Conservation (phyloP, 2,888 invertebrate genomes). For the Laspeyria flexula region DNA sequence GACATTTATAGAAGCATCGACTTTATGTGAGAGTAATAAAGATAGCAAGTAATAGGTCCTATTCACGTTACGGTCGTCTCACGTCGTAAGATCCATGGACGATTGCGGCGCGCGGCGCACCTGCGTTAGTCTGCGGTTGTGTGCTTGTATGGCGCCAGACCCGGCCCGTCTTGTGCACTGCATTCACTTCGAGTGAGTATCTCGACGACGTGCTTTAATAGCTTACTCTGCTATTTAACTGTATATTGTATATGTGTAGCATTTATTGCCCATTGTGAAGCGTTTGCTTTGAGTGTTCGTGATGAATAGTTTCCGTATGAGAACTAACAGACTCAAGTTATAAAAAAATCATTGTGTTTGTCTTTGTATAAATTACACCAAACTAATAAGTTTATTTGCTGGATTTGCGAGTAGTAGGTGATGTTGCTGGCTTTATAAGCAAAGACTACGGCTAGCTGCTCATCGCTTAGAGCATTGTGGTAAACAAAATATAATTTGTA, state of each 20-base stretch:
- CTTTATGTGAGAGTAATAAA: constrained; percentile 47
- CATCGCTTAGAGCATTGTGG: too few species aligned
- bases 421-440: too few species aligned
- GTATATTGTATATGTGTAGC: background rate
- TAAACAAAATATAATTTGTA: constrained; percentile 2
- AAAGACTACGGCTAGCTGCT: too few species aligned
- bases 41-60: constrained; percentile 46
- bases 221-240: background rate
- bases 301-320: too few species aligned
- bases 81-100: constrained; percentile 41
- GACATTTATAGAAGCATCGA: constrained; percentile 38
- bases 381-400: too few species aligned
- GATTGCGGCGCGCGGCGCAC: constrained; percentile 40
- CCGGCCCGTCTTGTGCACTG: constrained; percentile 18
- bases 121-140: constrained; percentile 34
- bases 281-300: too few species aligned
- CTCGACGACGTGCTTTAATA: constrained; percentile 1
- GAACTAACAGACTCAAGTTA: too few species aligned
- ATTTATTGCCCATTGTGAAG: too few species aligned
- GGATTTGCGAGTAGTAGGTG: too few species aligned
- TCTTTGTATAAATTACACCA: too few species aligned
- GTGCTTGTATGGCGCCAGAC: too few species aligned
- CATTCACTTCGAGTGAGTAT: constrained; percentile 11
- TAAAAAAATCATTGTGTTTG: too few species aligned
- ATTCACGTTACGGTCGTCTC: constrained; percentile 36